Evolutionary conservation across 2,888 invertebrate species (phyloP).

Genomic region (Oxystoma pomonae): DNA sequence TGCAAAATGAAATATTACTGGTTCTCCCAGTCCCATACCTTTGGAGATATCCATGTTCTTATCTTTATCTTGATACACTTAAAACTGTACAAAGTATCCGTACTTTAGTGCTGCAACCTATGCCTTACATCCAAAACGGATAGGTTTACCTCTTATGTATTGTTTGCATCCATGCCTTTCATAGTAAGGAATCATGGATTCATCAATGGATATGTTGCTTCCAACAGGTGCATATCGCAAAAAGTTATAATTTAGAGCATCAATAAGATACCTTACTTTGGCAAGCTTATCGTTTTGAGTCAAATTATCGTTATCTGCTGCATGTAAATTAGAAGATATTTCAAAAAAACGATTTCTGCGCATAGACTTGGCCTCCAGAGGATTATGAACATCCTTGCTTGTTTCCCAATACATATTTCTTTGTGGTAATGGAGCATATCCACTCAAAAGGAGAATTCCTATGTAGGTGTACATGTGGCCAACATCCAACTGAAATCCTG

Average conservation of each 20-base stretch:
- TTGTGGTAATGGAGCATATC: too few relatives aligned
- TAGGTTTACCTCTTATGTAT: neutral
- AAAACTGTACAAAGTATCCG: slow-evolving; percentile 13
- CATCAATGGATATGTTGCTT: neutral
- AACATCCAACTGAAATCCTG: too few relatives aligned
- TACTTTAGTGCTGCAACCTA: slow-evolving; percentile 10
- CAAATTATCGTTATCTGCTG: slow-evolving; percentile 15
- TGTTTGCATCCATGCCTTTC: neutral
- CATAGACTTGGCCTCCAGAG: slow-evolving; percentile 29
- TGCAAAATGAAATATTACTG: slow-evolving; percentile 1
- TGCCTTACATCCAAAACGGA: slow-evolving; percentile 10
- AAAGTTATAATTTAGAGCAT: slow-evolving; percentile 4
- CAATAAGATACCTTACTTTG: slow-evolving; percentile 9
- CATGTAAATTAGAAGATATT: slow-evolving; percentile 18
- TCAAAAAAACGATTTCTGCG: slow-evolving; percentile 25
- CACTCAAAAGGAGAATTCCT: too few relatives aligned
- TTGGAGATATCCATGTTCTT: neutral
- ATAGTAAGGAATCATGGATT: neutral
- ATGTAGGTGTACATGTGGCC: too few relatives aligned
- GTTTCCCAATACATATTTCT: slow-evolving; percentile 34
- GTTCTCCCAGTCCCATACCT: slow-evolving; percentile 4
- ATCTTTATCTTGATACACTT: slow-evolving; percentile 11
- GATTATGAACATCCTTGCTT: slow-evolving; percentile 32
- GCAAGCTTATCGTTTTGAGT: slow-evolving; percentile 6
- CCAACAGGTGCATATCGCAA: neutral